Evolutionary conservation across 1,140 invertebrate species (phyloP).

Genomic region (Zaprionus capensis): DNA sequence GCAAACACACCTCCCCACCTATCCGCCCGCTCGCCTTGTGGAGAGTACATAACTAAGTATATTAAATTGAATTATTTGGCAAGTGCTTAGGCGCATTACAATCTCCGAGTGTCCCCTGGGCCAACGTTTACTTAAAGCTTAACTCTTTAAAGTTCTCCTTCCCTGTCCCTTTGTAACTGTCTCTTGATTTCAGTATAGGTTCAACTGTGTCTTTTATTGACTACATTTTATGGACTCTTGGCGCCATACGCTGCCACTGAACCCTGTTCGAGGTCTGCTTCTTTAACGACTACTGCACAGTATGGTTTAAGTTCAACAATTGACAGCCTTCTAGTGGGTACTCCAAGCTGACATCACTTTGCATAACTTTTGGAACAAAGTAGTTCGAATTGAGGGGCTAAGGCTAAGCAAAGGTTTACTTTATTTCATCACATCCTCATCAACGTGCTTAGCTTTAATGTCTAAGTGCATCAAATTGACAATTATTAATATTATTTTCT

Average conservation of each 20-base stretch:
- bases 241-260: neutral
- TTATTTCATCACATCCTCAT: neutral
- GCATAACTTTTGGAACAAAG: neutral
- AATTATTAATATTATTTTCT: too few relatives aligned
- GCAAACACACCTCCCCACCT: neutral
- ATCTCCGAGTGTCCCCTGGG: slow-evolving; percentile 17
- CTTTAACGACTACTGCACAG: slow-evolving; percentile 4
- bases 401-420: neutral
- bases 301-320: neutral
- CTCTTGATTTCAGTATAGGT: neutral
- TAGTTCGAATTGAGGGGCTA: too few relatives aligned
- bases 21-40: neutral
- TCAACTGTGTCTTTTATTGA: slow-evolving; percentile 6
- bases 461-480: too few relatives aligned
- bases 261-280: neutral
- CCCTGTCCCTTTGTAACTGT: neutral
- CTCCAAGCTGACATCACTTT: neutral
- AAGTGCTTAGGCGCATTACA: slow-evolving; percentile 48
- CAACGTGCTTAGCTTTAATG: neutral
- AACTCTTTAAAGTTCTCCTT: slow-evolving; percentile 36
- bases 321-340: neutral
- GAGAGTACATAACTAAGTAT: slow-evolving; percentile 52
- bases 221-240: slow-evolving; percentile 7
- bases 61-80: slow-evolving; percentile 70
- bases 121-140: neutral